These are phyloP conservation scores for Hydrocynus forskahlii DNA, from an alignment of 2,797 vertebrate species.

Conservation along the genomic window DNA sequence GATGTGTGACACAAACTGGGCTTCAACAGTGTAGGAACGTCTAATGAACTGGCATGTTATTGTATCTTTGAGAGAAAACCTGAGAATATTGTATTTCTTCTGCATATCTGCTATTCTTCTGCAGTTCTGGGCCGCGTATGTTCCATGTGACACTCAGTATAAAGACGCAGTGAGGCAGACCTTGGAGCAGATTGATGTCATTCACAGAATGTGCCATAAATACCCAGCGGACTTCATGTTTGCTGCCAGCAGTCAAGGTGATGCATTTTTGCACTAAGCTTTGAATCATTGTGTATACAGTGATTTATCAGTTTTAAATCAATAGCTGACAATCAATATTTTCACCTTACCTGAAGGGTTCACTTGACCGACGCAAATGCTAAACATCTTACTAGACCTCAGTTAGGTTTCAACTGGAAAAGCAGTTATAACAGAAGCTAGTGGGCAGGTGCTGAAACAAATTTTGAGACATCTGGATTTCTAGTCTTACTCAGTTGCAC, in stretches of 20 bases:
- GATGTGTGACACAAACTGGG: too few species aligned
- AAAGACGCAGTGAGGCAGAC: slow-evolving; percentile 89
- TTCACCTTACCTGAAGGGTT: too few species aligned
- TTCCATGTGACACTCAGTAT: slow-evolving; percentile 86
- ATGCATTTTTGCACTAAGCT: slow-evolving; percentile 15
- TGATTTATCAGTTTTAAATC: background rate
- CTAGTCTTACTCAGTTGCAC: too few species aligned
- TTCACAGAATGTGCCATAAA: slow-evolving; percentile 87
- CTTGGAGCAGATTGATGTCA: slow-evolving; percentile 91
- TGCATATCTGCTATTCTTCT: slow-evolving; percentile 40
- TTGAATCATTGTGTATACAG: background rate
- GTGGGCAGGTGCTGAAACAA: too few species aligned
- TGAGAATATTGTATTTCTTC: background rate
- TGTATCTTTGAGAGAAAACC: background rate
- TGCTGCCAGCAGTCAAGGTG: slow-evolving; percentile 73
- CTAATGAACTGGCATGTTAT: background rate
- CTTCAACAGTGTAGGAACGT: too few species aligned
- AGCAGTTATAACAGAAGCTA: too few species aligned
- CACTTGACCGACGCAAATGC: background rate
- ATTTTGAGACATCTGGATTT: too few species aligned
- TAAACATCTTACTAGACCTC: background rate
- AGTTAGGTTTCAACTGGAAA: too few species aligned
- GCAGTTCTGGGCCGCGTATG: slow-evolving; percentile 92
- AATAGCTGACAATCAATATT: background rate
- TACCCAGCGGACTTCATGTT: slow-evolving; percentile 80